Conservation (phyloP, 2,888 invertebrate genomes). For the Resseliella maxima region DNA sequence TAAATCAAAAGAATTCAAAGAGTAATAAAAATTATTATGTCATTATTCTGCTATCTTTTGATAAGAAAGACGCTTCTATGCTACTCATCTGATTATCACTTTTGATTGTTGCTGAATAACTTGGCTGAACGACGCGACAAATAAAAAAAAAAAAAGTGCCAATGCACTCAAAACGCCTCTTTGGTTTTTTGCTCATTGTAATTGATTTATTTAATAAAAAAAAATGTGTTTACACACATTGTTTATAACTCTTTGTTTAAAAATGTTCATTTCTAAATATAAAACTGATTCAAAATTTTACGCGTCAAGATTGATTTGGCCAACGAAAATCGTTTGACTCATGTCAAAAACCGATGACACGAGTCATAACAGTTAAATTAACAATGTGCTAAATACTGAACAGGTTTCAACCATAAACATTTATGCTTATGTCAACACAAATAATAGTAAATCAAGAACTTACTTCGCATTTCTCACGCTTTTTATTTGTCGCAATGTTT, state of each 20-base stretch:
- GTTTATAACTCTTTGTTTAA: neutral
- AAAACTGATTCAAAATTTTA: neutral
- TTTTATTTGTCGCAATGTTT: neutral
- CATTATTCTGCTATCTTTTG: too few species aligned
- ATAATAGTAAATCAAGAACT: neutral
- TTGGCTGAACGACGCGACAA: neutral
- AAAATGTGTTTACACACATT: neutral
- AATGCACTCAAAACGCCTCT: neutral
- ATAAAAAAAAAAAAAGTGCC: neutral
- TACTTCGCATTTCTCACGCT: neutral
- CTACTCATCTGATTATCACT: too few species aligned
- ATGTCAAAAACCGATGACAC: neutral
- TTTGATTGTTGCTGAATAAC: too few species aligned
- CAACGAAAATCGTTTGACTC: neutral
- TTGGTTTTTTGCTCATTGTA: neutral
- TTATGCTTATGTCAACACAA: neutral
- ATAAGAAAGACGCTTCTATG: too few species aligned
- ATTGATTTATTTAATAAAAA: neutral
- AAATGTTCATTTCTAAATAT: neutral
- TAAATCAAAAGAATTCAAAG: too few species aligned
- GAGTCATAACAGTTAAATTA: conserved; percentile 22
- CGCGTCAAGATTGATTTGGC: neutral
- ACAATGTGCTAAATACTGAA: conserved; percentile 7
- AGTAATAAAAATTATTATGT: too few species aligned
- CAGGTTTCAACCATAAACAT: conserved; percentile 35